Base-by-base conservation (phyloP, 2,797 vertebrate species). In the Borostomias antarcticus region DNA sequence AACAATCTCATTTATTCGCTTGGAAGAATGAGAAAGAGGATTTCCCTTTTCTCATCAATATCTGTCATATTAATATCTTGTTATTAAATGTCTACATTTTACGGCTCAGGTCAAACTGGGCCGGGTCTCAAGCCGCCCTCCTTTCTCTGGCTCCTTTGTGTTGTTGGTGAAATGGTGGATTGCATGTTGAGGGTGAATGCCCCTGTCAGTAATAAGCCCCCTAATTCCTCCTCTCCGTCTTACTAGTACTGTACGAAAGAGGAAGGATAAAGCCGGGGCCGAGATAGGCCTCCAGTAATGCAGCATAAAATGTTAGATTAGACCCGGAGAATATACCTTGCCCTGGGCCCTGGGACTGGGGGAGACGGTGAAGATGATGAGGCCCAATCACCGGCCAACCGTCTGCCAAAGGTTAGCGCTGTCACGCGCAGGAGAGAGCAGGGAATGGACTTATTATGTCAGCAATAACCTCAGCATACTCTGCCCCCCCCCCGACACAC, bases 1-100 rank as follows among this genome's bases (percentile, higher is more conserved):
- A 84, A 76, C 72, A 69, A 75, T 80, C 82, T 82, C 68, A 78
- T 81, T 82, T 71, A 65, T 75, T 68, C 69, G 53, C 66, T 73
- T 68, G 64, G 48, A 58, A 76, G 69, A 79, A 73, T 50, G 58
- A 66, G 66, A 74, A 62, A 82, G 58, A 74, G 70, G 70, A 76
- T 71, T 76, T 66, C 25, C 63, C 58, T 26, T 50, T 57, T 75
- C 71, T 59, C 64, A 77, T 67, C 70, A 68, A 75, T 77, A 73
- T 69, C 68, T 68, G 64, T 76, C 79, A 79, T 75, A 83, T 73
- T 74, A 78, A 70, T 76, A 78, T 75, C 73, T 70, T 69, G 73
- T 78, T 81, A 69, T n/a, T n/a, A n/a, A n/a, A 82, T 79, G 70
- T 85, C 43, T 66, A 33, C 56, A n/a, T 50, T 58, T 66, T 53